These are phyloP conservation scores for Platanista minor DNA, from an alignment of 2,113 vertebrate species.

Conservation along the genomic window DNA sequence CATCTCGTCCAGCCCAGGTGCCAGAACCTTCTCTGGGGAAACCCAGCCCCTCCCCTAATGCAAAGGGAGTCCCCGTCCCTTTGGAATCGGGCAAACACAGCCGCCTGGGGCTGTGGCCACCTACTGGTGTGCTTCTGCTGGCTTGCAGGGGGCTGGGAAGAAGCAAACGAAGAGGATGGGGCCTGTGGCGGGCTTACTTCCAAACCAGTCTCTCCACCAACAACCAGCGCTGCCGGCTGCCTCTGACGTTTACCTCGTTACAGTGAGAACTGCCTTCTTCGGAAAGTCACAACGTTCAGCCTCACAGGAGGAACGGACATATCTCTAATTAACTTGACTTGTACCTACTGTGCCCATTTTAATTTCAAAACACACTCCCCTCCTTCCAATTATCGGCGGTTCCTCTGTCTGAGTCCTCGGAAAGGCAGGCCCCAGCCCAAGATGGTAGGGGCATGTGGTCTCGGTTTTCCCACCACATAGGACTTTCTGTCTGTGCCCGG, in stretches of 20 bases:
- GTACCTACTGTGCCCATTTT: background rate
- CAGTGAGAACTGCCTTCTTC: background rate
- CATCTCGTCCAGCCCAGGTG: too few species aligned
- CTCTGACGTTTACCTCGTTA: background rate
- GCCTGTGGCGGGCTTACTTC: background rate
- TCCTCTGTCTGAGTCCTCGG: background rate
- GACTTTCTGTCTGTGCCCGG: background rate
- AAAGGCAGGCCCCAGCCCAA: background rate
- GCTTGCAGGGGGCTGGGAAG: background rate
- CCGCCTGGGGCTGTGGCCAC: background rate
- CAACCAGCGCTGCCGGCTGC: background rate
- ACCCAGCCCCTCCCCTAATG: background rate
- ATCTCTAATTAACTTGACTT: background rate
- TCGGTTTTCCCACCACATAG: background rate
- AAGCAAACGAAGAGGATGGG: background rate
- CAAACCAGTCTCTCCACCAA: background rate
- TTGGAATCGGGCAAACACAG: background rate
- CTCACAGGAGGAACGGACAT: background rate
- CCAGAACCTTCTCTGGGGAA: background rate
- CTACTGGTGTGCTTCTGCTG: fast-evolving
- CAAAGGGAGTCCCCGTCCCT: background rate
- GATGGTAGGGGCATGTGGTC: background rate
- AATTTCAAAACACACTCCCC: background rate
- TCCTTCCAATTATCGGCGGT: background rate
- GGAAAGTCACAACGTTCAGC: background rate